Conservation (phyloP, 2,888 invertebrate species). For the Drosophila silvestris region DNA sequence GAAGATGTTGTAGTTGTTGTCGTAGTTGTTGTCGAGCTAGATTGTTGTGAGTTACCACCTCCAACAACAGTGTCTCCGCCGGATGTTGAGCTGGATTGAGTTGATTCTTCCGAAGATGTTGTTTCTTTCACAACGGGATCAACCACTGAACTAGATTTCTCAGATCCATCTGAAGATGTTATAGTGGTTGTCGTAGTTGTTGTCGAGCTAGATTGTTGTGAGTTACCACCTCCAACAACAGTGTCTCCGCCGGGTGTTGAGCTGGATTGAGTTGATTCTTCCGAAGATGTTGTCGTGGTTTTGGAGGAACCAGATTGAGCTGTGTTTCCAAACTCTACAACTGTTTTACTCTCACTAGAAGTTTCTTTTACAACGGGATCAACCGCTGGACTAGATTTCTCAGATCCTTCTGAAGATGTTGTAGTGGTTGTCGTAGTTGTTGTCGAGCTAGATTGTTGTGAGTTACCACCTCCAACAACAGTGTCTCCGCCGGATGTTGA, state of each 20-base stretch:
- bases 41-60: conserved; percentile 2
- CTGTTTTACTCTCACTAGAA: too few species aligned
- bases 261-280: not conserved
- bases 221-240: not conserved
- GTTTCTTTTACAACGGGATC: too few species aligned
- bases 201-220: conserved; percentile 12
- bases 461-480: too few species aligned
- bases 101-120: not conserved
- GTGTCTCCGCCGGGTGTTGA: not conserved
- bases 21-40: conserved; percentile 15
- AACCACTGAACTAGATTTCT: not conserved
- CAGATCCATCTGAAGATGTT: not conserved
- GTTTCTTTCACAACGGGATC: not conserved
- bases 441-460: too few species aligned
- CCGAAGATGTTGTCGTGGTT: too few species aligned
- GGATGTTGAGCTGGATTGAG: not conserved
- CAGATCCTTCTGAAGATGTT: too few species aligned
- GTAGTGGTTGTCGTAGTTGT: too few species aligned
- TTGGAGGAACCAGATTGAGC: too few species aligned
- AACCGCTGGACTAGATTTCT: too few species aligned
- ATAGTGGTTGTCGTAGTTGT: conserved; percentile 8
- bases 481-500: too few species aligned
- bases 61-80: not conserved
- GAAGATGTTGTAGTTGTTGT: conserved; percentile 4
- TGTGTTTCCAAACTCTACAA: too few species aligned